Evolutionary conservation across 2,888 invertebrate genomes (phyloP), one percentile per base, ranked within the genome.

Genomic region (Lasioglossum zephyrum): DNA sequence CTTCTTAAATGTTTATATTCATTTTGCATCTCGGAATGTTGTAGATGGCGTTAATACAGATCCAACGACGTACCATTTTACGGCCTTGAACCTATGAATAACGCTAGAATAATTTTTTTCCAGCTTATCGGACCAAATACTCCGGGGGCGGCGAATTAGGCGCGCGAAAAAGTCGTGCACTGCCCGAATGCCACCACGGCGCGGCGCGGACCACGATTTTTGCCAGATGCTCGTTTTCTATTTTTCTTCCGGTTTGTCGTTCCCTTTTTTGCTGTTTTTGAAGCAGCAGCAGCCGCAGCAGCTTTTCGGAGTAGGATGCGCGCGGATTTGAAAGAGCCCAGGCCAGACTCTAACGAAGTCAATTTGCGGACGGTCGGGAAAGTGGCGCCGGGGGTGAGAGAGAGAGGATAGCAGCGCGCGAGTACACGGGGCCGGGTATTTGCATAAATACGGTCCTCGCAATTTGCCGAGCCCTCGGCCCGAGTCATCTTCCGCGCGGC

Each of bases 371-470:
- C 77, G 79, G 53, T 31, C 72, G 78, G 63, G 70, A 74, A 84
- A 78, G 53, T 79, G 82, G 78, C 41, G 84, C 78, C 66, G 82
- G 39, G 70, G n/a, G n/a, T 57, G 57, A 57, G 57, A 57, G 57
- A 57, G 31, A 18, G 66, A 18, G 66, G 39, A 57, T 76, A 81
- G 81, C 74, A 60, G 18, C 18, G 72, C 76, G 79, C 79, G 85
- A 69, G 80, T 74, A 77, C 86, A 73, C 41, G n/a, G 36, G 69
- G 36, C 41, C 79, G 53, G 11, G 73, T 66, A 89, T 91, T 91
- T 90, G 85, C 90, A 91, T 89, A 91, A 91, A 91, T 87, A 90
- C 88, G 87, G 79, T 81, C 74, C 84, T 83, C 82, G 78, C 84
- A 87, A 86, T 76, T 83, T 85, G 73, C 44, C 39, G 73, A 81